Base-by-base conservation (phyloP, 2,888 invertebrate species). In the Zelleria hepariella region DNA sequence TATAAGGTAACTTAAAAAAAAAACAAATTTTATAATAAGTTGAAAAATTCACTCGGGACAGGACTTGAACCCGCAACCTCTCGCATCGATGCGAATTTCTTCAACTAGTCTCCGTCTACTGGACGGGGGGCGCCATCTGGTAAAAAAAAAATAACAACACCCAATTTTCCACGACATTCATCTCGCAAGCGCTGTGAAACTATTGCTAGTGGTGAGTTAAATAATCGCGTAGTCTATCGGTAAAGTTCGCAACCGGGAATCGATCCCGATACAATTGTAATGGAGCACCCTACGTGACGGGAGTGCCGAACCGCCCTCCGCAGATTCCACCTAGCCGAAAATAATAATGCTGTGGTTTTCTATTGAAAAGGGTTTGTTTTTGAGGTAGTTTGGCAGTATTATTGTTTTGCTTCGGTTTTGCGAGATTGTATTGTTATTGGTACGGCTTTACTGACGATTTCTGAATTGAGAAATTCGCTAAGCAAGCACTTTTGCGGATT, bases 261-360 rank as follows among this genome's bases (percentile, higher is more conserved):
- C 51, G 51, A 51, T 51, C 51, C 51, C 21, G 51, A 23, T 21
- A 51, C 51, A 51, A 51, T 51, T 51, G 51, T 51, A 51, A 51
- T 51, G 51, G 51, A 51, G 51, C 51, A 21, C 7, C n/a, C 8
- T 51, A 51, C 51, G 51, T 51, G 51, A 20, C 8, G 51, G 3
- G 51, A 23, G 10, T 51, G 32, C 15, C 32, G 15, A 15, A 42
- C 32, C 32, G 15, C 32, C 32, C 32, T 42, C 32, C 32, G 32
- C 15, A 42, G 10, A 42, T 42, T 42, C 15, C 10, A 42, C 32
- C 32, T 42, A 15, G 15, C 15, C 32, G 32, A 42, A 42, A 42
- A 42, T 42, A 42, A 42, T 42, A 42, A 10, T 42, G 32, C 32
- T 15, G 32, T 42, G 32, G 32, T 42, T 42, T 42, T 15, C 15